These are phyloP conservation scores for Muscicapa striata DNA, from an alignment of 2,797 vertebrate genomes.

Conservation along the genomic window DNA sequence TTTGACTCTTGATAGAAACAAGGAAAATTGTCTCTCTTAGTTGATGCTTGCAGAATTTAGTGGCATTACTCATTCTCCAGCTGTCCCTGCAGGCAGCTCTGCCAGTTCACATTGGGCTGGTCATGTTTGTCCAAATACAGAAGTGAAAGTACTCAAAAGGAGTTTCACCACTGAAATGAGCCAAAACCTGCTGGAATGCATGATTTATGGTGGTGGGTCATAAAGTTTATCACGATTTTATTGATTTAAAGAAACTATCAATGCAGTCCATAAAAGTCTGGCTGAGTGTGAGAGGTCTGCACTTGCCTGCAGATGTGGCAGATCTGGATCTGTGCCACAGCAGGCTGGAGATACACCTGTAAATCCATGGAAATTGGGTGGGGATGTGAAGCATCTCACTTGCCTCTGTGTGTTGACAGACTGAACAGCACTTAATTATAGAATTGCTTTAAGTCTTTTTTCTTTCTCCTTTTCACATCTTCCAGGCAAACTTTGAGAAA, in stretches of 20 bases:
- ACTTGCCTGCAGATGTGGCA: background rate
- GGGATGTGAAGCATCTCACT: background rate
- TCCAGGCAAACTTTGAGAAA: slow-evolving; percentile 96
- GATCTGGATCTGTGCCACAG: background rate
- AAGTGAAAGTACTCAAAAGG: background rate
- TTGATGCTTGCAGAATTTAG: fast-evolving
- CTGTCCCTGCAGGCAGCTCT: background rate
- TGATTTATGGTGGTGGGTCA: background rate
- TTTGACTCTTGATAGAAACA: background rate
- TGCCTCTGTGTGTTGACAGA: too few species aligned
- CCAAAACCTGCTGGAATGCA: fast-evolving
- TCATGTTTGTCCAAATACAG: background rate
- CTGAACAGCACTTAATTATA: background rate
- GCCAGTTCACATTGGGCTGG: fast-evolving
- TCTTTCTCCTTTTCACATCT: background rate
- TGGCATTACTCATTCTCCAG: background rate
- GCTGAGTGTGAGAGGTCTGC: background rate
- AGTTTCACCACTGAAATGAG: background rate
- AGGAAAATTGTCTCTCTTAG: fast-evolving
- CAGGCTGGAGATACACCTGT: background rate
- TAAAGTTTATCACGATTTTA: fast-evolving
- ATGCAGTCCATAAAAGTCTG: background rate
- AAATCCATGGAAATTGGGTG: fast-evolving
- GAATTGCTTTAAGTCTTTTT: background rate
- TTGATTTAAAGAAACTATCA: background rate